Evolutionary conservation across 2,888 invertebrate genomes (phyloP).

Genomic region (Agriopis leucophaearia): DNA sequence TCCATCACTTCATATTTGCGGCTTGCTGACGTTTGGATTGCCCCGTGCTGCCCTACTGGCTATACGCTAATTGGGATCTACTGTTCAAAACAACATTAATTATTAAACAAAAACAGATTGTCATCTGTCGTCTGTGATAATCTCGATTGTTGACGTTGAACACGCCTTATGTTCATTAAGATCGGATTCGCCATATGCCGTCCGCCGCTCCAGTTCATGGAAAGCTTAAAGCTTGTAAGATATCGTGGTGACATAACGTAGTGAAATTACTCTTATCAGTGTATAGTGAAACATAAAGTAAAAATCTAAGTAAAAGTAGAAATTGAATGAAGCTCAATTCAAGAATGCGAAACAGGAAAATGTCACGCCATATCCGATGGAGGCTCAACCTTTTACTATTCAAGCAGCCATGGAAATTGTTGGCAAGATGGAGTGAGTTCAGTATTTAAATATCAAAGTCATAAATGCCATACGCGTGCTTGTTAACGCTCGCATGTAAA

Average conservation of each 20-base stretch:
- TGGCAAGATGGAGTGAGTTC: conserved; percentile 43
- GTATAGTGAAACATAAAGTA: background rate
- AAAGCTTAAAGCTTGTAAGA: background rate
- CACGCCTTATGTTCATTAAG: conserved; percentile 35
- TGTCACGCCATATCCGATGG: conserved; percentile 45
- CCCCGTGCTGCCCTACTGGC: conserved; percentile 66
- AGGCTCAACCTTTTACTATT: conserved; percentile 45
- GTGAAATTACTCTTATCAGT: background rate
- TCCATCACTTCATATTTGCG: conserved; percentile 84
- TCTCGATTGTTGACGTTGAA: conserved; percentile 36
- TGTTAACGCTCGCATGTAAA: conserved; percentile 82
- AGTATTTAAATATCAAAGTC: conserved; percentile 79
- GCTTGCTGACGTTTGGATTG: conserved; percentile 65
- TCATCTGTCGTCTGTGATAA: conserved; percentile 44
- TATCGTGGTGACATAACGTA: background rate
- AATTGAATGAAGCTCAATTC: conserved; percentile 34
- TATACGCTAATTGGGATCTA: conserved; percentile 51
- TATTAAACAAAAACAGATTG: conserved; percentile 43
- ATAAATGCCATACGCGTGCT: conserved; percentile 84
- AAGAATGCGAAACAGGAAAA: conserved; percentile 43
- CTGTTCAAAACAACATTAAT: conserved; percentile 44
- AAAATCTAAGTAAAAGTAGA: conserved; percentile 35
- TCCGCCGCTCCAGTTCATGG: background rate
- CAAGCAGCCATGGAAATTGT: conserved; percentile 40
- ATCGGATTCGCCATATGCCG: conserved; percentile 38